Percentiles rank a stretch among this genome's conserved stretches.
Evolutionary conservation across 2,113 vertebrate genomes (phyloP).

Genomic region (Engraulis encrasicolus): DNA sequence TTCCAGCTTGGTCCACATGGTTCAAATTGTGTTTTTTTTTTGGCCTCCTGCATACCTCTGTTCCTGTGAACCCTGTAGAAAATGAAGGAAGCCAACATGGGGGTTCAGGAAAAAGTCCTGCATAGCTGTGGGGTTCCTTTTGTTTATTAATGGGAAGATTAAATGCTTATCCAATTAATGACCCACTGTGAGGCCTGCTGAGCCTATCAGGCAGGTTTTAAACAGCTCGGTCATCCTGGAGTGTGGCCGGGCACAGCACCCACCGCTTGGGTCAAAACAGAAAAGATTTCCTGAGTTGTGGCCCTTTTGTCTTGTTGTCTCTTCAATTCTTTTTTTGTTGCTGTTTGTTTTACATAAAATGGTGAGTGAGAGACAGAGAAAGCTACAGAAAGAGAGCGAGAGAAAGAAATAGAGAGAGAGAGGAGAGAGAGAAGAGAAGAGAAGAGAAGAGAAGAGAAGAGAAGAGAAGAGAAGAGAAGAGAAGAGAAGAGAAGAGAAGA

Average conservation of each 20-base stretch:
- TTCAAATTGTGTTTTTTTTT: background rate
- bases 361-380: background rate
- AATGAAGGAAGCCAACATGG: background rate
- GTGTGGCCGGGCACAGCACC: constrained; percentile 33
- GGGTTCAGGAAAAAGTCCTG: constrained; percentile 18
- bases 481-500: constrained; percentile 8
- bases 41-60: background rate
- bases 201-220: constrained; percentile 53
- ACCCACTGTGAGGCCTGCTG: constrained; percentile 40
- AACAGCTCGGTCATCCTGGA: constrained; percentile 38
- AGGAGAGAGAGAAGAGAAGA: background rate
- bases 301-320: background rate
- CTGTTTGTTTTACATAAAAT: constrained; percentile 16
- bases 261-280: constrained; percentile 39
- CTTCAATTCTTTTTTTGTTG: constrained; percentile 3
- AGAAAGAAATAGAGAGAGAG: background rate
- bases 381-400: too few relatives aligned
- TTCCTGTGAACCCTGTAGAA: background rate
- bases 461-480: background rate
- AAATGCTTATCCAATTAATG: constrained; percentile 62
- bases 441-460: background rate
- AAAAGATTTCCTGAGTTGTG: constrained; percentile 22
- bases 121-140: constrained; percentile 18
- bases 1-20: background rate
- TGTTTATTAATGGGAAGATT: constrained; percentile 46